Conservation (phyloP, 2,888 invertebrate genomes). For the Alitta virens region DNA sequence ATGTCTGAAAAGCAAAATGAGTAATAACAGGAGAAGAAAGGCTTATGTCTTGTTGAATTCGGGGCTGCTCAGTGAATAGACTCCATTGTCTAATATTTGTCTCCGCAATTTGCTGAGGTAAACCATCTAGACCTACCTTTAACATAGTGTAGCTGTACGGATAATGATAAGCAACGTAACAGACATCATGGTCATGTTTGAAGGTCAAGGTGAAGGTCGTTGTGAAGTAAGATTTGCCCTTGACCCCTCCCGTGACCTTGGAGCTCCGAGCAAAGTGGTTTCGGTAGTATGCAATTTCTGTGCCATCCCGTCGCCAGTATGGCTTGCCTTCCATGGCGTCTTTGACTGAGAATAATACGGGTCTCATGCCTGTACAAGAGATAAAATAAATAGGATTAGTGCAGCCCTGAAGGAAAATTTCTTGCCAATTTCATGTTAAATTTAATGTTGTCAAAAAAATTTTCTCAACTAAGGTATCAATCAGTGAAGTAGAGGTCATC, state of each 20-base stretch:
- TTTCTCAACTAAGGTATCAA: too few species aligned
- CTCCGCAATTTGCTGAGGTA: too few species aligned
- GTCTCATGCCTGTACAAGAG: conserved; percentile 71
- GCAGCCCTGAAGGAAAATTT: background rate
- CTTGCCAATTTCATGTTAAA: too few species aligned
- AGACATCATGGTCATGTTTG: conserved; percentile 73
- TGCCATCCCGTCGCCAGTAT: conserved; percentile 72
- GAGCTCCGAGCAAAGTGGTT: conserved; percentile 61
- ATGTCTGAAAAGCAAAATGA: too few species aligned
- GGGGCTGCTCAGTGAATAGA: too few species aligned
- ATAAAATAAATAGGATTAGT: background rate
- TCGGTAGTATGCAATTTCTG: conserved; percentile 78
- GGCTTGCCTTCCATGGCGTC: conserved; percentile 63
- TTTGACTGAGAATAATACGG: conserved; percentile 78
- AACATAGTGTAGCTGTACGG: conserved; percentile 80
- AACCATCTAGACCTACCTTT: conserved; percentile 66
- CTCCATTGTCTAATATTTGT: too few species aligned
- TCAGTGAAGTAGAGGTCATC: too few species aligned
- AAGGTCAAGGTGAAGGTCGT: conserved; percentile 77
- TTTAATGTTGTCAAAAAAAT: too few species aligned
- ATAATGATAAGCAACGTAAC: conserved; percentile 84
- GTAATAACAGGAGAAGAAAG: too few species aligned
- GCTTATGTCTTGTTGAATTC: too few species aligned
- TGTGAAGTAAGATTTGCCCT: conserved; percentile 67
- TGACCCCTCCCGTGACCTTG: conserved; percentile 57